These are phyloP conservation scores for Plagodis pulveraria DNA, from an alignment of 2,888 invertebrate genomes.

Conservation along the genomic window DNA sequence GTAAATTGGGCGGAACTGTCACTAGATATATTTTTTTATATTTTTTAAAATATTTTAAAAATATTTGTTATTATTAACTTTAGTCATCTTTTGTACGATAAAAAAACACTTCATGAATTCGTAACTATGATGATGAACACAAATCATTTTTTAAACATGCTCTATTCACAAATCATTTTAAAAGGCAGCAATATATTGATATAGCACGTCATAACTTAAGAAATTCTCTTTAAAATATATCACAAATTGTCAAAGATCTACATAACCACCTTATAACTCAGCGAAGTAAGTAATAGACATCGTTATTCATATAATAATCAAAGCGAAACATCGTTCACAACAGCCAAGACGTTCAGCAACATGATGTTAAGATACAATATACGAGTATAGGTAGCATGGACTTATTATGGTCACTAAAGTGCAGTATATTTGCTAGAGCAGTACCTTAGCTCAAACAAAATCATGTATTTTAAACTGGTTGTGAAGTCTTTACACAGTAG, in stretches of 20 bases:
- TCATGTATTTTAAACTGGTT: neutral
- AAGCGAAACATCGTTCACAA: conserved; percentile 7
- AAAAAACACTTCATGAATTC: no score
- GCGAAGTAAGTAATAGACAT: conserved; percentile 10
- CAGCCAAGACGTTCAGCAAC: conserved; percentile 20
- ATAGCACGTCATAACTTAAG: no score
- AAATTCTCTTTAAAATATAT: neutral
- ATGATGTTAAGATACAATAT: conserved; percentile 20
- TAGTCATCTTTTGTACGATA: no score
- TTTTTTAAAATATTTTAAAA: no score
- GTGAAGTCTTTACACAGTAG: neutral
- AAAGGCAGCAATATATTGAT: no score
- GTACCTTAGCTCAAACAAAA: conserved; percentile 2
- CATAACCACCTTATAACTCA: conserved; percentile 17
- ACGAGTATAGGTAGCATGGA: neutral
- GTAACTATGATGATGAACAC: no score
- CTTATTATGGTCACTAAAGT: conserved; percentile 2
- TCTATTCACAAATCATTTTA: no score
- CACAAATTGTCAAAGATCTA: conserved; percentile 5
- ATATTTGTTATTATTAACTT: no score
- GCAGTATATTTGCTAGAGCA: conserved; percentile 2
- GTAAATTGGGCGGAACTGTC: no score
- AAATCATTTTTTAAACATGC: no score
- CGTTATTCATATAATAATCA: conserved; percentile 21
- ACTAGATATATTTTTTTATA: no score